Evolutionary conservation across 2,113 vertebrate species (phyloP).

Genomic region (Pithys albifrons): DNA sequence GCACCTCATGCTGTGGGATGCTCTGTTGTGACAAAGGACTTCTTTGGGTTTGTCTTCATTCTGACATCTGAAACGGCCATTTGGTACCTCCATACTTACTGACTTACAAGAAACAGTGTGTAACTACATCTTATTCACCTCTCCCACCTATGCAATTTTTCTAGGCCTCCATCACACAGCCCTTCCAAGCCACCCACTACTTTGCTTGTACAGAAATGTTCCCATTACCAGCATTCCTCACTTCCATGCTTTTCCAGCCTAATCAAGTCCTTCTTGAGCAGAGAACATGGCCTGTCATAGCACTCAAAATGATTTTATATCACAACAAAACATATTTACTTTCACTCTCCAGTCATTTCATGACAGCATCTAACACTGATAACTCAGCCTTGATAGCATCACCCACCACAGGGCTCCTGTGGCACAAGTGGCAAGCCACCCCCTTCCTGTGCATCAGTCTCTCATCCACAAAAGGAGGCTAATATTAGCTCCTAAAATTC

Average conservation of each 20-base stretch:
- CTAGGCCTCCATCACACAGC: neutral
- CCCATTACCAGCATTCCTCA: neutral
- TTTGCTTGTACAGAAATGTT: neutral
- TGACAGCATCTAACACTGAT: neutral
- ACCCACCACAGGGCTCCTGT: neutral
- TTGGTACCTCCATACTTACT: neutral
- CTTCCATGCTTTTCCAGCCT: neutral
- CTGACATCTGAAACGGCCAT: neutral
- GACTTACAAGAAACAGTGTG: neutral
- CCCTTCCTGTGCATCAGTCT: neutral
- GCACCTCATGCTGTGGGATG: neutral
- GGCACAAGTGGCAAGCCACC: neutral
- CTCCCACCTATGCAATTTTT: neutral
- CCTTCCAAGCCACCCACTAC: neutral
- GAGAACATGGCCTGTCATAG: neutral
- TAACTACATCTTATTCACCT: neutral
- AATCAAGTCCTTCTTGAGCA: neutral
- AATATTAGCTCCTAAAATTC: neutral
- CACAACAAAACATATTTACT: accelerated
- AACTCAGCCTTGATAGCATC: neutral
- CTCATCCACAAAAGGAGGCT: neutral
- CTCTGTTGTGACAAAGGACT: neutral
- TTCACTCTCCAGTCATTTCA: neutral
- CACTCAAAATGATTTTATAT: neutral
- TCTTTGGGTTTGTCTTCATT: neutral